Evolutionary conservation across 2,113 vertebrate species (phyloP).

Genomic region (Megaleporinus macrocephalus): DNA sequence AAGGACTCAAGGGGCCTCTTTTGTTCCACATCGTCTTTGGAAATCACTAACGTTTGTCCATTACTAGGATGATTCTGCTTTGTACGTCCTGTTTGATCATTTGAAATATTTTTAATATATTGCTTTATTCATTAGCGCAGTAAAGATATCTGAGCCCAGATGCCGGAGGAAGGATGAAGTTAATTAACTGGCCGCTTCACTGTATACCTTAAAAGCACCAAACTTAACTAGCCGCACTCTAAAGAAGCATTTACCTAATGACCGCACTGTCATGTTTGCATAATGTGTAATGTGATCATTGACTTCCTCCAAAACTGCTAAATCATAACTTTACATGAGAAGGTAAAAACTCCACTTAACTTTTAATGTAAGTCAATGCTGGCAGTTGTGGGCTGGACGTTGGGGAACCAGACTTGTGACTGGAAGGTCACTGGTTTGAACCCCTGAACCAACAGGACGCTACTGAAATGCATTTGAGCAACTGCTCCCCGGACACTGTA

Average conservation of each 20-base stretch:
- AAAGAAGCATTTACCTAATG: background rate
- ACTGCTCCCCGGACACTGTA: no score
- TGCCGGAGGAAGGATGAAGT: background rate
- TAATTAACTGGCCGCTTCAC: background rate
- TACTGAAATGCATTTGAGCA: no score
- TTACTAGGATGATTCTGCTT: background rate
- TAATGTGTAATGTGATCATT: no score
- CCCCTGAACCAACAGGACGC: no score
- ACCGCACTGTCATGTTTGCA: no score
- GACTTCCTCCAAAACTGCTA: no score
- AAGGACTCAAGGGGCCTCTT: background rate
- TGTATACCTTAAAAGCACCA: background rate
- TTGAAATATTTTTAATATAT: background rate
- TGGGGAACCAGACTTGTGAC: no score
- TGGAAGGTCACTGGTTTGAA: no score
- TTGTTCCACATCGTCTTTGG: background rate
- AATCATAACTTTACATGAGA: no score
- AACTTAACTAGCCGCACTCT: background rate
- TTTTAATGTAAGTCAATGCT: no score
- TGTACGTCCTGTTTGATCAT: background rate
- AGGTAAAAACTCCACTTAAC: no score
- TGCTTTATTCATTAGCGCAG: background rate
- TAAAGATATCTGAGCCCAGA: background rate
- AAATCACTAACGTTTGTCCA: conserved; percentile 5
- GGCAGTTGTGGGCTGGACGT: no score